Percentiles rank a stretch among this genome's conserved stretches.
These are phyloP conservation scores for Chloebia gouldiae DNA, from an alignment of 2,113 vertebrate genomes.

Conservation along the genomic window DNA sequence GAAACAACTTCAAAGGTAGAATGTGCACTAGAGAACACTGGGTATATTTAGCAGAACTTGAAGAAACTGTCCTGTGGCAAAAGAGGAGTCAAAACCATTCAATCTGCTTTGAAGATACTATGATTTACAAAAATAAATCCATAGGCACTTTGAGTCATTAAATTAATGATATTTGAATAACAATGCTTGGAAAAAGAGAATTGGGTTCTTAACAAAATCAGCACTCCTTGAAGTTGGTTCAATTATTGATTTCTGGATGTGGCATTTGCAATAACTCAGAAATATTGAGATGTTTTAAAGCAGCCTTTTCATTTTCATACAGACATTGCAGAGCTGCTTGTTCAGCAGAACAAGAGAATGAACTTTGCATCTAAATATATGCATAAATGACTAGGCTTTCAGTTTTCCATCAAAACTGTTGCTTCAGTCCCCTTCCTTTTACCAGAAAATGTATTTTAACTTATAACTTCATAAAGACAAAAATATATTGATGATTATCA, in stretches of 20 bases:
- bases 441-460: not conserved
- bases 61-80: not conserved
- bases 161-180: conserved; percentile 2
- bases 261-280: conserved; percentile 21
- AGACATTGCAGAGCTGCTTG: conserved; percentile 3
- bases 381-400: not conserved
- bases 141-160: not conserved
- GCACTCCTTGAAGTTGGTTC: conserved; percentile 3
- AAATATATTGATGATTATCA: not conserved
- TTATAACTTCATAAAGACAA: not conserved
- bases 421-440: not conserved
- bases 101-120: not conserved
- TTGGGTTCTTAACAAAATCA: not conserved
- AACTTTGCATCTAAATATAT: not conserved
- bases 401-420: not conserved
- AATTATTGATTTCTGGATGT: conserved; percentile 35
- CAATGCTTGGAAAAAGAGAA: not conserved
- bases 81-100: not conserved
- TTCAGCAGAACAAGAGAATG: conserved; percentile 3
- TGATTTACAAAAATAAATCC: not conserved
- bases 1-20: not conserved
- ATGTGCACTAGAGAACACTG: not conserved
- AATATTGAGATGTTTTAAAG: conserved; percentile 16
- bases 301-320: conserved; percentile 31
- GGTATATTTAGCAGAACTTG: not conserved